These are phyloP conservation scores for Aphelinus certus DNA, from an alignment of 1,140 invertebrate genomes.

Conservation along the genomic window DNA sequence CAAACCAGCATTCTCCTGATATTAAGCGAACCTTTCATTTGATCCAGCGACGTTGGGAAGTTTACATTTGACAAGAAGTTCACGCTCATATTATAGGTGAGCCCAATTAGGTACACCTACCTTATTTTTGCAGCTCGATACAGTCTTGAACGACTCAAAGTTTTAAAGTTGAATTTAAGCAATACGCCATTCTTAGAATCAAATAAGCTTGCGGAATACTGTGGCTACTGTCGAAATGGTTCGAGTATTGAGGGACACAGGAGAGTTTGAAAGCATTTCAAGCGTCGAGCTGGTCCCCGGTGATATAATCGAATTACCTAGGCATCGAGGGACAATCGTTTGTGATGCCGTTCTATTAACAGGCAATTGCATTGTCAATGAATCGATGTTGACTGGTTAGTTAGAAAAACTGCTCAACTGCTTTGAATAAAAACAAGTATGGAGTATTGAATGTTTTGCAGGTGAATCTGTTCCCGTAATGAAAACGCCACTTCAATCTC, in stretches of 20 bases:
- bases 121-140: too few relatives aligned
- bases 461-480: constrained; percentile 61
- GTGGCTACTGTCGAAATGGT: constrained; percentile 75
- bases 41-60: too few relatives aligned
- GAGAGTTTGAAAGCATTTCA: constrained; percentile 63
- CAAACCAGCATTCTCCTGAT: too few relatives aligned
- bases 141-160: too few relatives aligned
- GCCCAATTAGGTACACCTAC: too few relatives aligned
- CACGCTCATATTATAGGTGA: too few relatives aligned
- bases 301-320: constrained; percentile 90
- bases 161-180: not conserved
- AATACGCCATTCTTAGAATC: constrained; percentile 68
- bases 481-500: constrained; percentile 59
- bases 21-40: too few relatives aligned
- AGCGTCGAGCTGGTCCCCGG: constrained; percentile 85
- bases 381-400: constrained; percentile 94
- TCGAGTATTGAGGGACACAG: constrained; percentile 66
- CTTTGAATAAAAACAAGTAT: not conserved
- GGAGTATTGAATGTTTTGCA: constrained; percentile 28
- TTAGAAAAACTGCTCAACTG: constrained; percentile 9
- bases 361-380: constrained; percentile 93
- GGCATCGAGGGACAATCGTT: constrained; percentile 83
- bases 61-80: too few relatives aligned
- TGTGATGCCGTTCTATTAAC: constrained; percentile 90
- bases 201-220: constrained; percentile 75